Evolutionary conservation across 2,888 invertebrate species (phyloP).

Genomic region (Fabriciana adippe): DNA sequence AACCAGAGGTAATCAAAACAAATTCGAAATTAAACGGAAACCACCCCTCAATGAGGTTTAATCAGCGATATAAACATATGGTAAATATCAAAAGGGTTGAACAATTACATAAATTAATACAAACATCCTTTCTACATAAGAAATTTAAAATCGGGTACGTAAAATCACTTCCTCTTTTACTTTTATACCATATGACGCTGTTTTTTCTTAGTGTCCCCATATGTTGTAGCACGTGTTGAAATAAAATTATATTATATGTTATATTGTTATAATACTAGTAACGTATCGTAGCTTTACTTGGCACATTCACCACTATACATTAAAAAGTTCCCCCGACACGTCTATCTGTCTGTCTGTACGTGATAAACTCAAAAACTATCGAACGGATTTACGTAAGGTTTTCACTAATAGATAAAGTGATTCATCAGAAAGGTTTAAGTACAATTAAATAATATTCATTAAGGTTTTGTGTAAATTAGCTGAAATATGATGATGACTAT

Average conservation of each 20-base stretch:
- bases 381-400: too few relatives aligned
- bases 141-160: slow-evolving; percentile 65
- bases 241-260: slow-evolving; percentile 21
- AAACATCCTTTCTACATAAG: slow-evolving; percentile 66
- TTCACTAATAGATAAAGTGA: too few relatives aligned
- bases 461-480: too few relatives aligned
- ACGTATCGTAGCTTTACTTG: too few relatives aligned
- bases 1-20: slow-evolving; percentile 74
- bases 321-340: too few relatives aligned
- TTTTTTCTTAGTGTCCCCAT: slow-evolving; percentile 66
- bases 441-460: too few relatives aligned
- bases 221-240: slow-evolving; percentile 66
- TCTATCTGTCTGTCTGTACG: too few relatives aligned
- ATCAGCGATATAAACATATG: slow-evolving; percentile 72
- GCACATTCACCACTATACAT: too few relatives aligned
- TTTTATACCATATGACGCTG: slow-evolving; percentile 63
- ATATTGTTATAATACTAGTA: too few relatives aligned
- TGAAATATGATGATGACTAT: too few relatives aligned
- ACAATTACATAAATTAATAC: slow-evolving; percentile 80
- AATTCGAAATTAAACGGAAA: slow-evolving; percentile 74
- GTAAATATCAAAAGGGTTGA: slow-evolving; percentile 72
- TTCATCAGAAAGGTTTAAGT: too few relatives aligned
- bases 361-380: too few relatives aligned
- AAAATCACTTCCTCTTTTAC: slow-evolving; percentile 74
- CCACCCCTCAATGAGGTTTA: slow-evolving; percentile 60